Percentiles rank a stretch among this genome's conserved stretches.
phyloP scores from a whole-genome alignment of 1,140 invertebrate species.

The Nasonia vitripennis region DNA sequence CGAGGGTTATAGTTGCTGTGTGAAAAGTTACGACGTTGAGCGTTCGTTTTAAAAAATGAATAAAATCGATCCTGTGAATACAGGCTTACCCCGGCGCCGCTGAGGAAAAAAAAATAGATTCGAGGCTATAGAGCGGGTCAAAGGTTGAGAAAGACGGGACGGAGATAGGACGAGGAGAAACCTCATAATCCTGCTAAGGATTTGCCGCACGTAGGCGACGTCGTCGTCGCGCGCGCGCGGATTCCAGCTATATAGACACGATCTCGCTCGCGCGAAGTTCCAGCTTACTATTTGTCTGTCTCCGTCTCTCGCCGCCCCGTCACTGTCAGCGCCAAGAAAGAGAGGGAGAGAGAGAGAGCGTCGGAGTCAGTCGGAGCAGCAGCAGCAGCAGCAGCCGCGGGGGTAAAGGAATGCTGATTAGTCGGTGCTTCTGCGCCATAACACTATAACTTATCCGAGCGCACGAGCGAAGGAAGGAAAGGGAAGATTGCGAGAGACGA shows the following conservation, averaged over 20 bases:
- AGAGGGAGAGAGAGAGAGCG: constrained; percentile 12
- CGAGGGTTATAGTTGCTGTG: not conserved
- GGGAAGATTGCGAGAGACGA: constrained; percentile 46
- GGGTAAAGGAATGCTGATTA: constrained; percentile 73
- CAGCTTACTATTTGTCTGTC: constrained; percentile 26
- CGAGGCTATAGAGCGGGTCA: not conserved
- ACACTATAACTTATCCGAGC: constrained; percentile 72
- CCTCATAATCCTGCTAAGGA: constrained; percentile 70
- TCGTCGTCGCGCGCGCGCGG: constrained; percentile 45
- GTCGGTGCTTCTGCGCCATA: constrained; percentile 72
- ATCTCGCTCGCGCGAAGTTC: constrained; percentile 60
- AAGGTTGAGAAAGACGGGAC: not conserved
- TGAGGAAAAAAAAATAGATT: not conserved
- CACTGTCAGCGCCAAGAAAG: constrained; percentile 48
- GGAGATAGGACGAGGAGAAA: constrained; percentile 43
- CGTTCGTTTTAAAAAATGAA: not conserved
- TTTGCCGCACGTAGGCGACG: constrained; percentile 72
- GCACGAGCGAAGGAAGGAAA: constrained; percentile 31
- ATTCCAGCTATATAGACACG: constrained; percentile 54
- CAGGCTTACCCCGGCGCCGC: too few relatives aligned
- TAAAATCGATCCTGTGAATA: too few relatives aligned
- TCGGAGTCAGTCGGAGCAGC: constrained; percentile 42
- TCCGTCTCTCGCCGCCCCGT: constrained; percentile 40
- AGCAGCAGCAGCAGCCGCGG: constrained; percentile 38
- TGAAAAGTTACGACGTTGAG: not conserved